These are phyloP conservation scores for Brachynemurus nebulosus DNA, from an alignment of 2,888 invertebrate species.

Conservation along the genomic window DNA sequence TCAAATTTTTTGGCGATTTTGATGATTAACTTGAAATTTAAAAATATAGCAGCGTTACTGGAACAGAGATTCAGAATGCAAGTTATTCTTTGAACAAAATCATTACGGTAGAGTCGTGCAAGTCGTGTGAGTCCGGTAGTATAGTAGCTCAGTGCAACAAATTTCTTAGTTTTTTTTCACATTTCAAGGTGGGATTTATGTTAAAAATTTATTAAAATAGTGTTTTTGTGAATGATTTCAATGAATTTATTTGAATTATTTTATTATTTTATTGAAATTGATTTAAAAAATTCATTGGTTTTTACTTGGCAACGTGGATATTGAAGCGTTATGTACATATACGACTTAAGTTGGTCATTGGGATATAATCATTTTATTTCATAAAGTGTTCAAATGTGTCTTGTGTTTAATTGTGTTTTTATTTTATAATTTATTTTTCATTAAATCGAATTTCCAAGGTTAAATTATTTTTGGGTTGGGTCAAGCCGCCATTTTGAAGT, in stretches of 20 bases:
- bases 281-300: neutral
- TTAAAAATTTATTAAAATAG: neutral
- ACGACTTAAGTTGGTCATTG: neutral
- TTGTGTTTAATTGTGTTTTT: neutral
- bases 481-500: slow-evolving; percentile 11
- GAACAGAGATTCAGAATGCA: neutral
- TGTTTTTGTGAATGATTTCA: neutral
- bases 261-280: neutral
- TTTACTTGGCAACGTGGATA: slow-evolving; percentile 5
- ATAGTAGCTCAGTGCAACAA: slow-evolving; percentile 2
- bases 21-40: neutral
- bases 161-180: neutral
- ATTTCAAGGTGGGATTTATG: slow-evolving; percentile 4
- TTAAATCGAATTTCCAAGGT: slow-evolving; percentile 6
- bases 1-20: neutral
- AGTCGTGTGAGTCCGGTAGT: neutral
- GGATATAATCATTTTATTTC: neutral
- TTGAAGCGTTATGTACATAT: no score
- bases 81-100: slow-evolving; percentile 4
- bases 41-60: neutral
- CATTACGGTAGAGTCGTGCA: slow-evolving; percentile 6
- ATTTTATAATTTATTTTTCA: neutral
- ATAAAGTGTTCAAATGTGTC: neutral
- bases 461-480: slow-evolving; percentile 12
- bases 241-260: neutral